phyloP scores from a whole-genome alignment of 2,113 vertebrate species.

The Shinisaurus crocodilurus region DNA sequence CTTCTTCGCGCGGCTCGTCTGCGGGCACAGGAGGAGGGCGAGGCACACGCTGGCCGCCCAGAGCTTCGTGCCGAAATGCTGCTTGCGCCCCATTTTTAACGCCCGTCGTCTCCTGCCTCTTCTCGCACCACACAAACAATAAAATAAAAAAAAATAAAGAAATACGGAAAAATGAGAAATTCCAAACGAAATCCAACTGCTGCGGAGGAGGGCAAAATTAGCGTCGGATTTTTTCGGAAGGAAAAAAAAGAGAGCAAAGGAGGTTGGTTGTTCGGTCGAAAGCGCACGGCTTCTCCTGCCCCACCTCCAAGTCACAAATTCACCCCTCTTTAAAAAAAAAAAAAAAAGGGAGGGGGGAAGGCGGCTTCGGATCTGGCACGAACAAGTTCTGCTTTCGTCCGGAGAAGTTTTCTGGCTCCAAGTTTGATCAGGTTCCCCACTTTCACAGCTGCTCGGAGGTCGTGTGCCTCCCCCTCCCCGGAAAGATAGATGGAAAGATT shows the following conservation, averaged over 20 bases:
- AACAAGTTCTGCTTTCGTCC: neutral
- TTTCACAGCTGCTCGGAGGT: slow-evolving; percentile 49
- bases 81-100: slow-evolving; percentile 10
- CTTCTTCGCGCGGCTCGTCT: slow-evolving; percentile 27
- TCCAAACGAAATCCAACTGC: neutral
- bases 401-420: slow-evolving; percentile 38
- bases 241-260: slow-evolving; percentile 24
- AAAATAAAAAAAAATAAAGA: too few relatives aligned
- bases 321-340: too few relatives aligned
- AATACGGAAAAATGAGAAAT: neutral
- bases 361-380: slow-evolving; percentile 26
- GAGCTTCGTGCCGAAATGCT: slow-evolving; percentile 11
- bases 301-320: too few relatives aligned
- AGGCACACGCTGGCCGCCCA: slow-evolving; percentile 52
- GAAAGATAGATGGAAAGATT: slow-evolving; percentile 63
- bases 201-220: neutral
- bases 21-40: slow-evolving; percentile 51
- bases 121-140: neutral
- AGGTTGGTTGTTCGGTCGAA: neutral
- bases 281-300: slow-evolving; percentile 16
- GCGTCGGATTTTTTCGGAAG: neutral
- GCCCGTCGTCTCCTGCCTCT: slow-evolving; percentile 16
- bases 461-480: slow-evolving; percentile 9
- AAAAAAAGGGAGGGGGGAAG: too few relatives aligned
- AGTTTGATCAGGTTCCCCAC: slow-evolving; percentile 37